These are phyloP conservation scores for Emydoidea blandingii DNA, from an alignment of 2,797 vertebrate species.

Conservation along the genomic window DNA sequence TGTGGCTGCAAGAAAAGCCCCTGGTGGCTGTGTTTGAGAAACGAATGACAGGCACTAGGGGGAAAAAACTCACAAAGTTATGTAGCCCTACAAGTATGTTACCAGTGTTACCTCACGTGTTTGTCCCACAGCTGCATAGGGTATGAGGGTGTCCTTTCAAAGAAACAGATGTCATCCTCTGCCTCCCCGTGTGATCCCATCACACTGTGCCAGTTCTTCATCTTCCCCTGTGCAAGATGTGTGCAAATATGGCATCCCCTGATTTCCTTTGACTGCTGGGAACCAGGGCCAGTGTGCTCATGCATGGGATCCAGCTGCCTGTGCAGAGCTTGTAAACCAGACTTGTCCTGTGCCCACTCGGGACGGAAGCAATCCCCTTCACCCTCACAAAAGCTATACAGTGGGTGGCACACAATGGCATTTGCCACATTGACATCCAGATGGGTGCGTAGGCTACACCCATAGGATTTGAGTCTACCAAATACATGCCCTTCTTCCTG, in stretches of 20 bases:
- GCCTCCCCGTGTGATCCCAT: not conserved
- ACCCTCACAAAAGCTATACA: not conserved
- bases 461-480: not conserved
- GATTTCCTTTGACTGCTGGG: not conserved
- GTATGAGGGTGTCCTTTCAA: not conserved
- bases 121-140: not conserved
- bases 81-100: not conserved
- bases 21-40: no score
- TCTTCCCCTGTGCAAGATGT: not conserved
- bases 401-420: not conserved
- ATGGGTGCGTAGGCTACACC: no score
- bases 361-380: not conserved
- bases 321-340: not conserved
- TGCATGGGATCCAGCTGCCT: not conserved
- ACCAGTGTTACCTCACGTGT: not conserved
- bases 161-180: not conserved
- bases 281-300: not conserved
- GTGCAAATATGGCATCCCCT: not conserved
- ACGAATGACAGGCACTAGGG: not conserved
- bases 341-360: not conserved
- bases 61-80: not conserved
- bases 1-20: no score
- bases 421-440: no score
- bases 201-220: no score
- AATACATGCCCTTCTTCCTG: not conserved